Evolutionary conservation across 2,888 invertebrate species (phyloP).

Genomic region (Cynaeus angustus): DNA sequence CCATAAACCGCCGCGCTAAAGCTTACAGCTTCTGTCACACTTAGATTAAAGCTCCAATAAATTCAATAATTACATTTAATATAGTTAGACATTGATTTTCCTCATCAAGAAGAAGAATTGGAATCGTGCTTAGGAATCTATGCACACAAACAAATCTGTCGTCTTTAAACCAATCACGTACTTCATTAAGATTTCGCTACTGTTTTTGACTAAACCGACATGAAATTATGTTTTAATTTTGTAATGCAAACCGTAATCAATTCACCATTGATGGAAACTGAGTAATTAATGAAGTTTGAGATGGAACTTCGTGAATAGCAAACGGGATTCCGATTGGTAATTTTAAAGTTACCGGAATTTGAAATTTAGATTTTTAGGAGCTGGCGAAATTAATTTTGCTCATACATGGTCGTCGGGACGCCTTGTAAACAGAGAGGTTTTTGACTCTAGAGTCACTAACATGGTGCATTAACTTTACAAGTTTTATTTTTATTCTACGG

Average conservation of each 20-base stretch:
- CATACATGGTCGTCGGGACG: constrained; percentile 1
- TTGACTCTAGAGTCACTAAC: too few species aligned
- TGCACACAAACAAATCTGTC: constrained; percentile 13
- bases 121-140: constrained; percentile 7
- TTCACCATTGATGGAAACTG: constrained; percentile 20
- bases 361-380: constrained; percentile 31
- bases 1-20: constrained; percentile 12
- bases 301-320: constrained; percentile 17
- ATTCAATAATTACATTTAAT: constrained; percentile 19
- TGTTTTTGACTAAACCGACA: constrained; percentile 16
- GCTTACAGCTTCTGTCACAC: constrained; percentile 18
- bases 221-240: constrained; percentile 31
- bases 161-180: constrained; percentile 21
- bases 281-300: constrained; percentile 34
- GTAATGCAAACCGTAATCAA: constrained; percentile 21
- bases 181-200: constrained; percentile 18
- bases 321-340: constrained; percentile 33
- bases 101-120: constrained; percentile 7
- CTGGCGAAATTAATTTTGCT: constrained; percentile 7
- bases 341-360: constrained; percentile 35
- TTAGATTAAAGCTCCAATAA: constrained; percentile 14
- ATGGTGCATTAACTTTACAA: too few species aligned
- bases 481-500: too few species aligned
- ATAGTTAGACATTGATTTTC: constrained; percentile 8
- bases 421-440: background rate